These are phyloP conservation scores for Pedionomus torquatus DNA, from an alignment of 2,113 vertebrate species.

Conservation along the genomic window DNA sequence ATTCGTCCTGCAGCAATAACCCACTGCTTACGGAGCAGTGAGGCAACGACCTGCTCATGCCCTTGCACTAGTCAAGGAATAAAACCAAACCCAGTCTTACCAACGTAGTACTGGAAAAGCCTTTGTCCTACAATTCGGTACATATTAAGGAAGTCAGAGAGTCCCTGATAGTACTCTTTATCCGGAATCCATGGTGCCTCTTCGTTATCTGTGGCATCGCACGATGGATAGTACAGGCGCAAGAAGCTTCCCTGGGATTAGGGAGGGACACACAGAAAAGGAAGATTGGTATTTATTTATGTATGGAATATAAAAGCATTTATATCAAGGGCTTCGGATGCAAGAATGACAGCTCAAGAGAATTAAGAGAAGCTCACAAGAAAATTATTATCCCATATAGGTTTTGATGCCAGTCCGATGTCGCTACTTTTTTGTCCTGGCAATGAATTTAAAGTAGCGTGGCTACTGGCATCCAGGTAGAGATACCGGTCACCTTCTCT, in stretches of 20 bases:
- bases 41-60: fast-evolving
- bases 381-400: neutral
- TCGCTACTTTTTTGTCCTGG: neutral
- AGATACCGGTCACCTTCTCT: neutral
- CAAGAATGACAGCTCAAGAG: neutral
- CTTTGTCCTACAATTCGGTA: slow-evolving; percentile 79
- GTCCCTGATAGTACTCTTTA: slow-evolving; percentile 88
- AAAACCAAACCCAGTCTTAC: slow-evolving; percentile 75
- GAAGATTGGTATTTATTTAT: neutral
- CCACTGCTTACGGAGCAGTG: fast-evolving
- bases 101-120: slow-evolving; percentile 83
- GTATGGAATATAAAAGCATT: neutral
- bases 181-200: slow-evolving; percentile 89
- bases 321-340: neutral
- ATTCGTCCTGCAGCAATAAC: neutral
- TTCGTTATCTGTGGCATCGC: slow-evolving; percentile 44
- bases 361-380: neutral
- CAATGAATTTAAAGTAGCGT: neutral
- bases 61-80: neutral
- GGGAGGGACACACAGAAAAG: neutral
- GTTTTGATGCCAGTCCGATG: neutral
- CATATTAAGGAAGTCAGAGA: slow-evolving; percentile 89
- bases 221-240: slow-evolving; percentile 91
- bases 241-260: slow-evolving; percentile 86
- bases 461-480: neutral